phyloP scores from a whole-genome alignment of 2,797 vertebrate genomes.

The Urosaurus nigricauda region DNA sequence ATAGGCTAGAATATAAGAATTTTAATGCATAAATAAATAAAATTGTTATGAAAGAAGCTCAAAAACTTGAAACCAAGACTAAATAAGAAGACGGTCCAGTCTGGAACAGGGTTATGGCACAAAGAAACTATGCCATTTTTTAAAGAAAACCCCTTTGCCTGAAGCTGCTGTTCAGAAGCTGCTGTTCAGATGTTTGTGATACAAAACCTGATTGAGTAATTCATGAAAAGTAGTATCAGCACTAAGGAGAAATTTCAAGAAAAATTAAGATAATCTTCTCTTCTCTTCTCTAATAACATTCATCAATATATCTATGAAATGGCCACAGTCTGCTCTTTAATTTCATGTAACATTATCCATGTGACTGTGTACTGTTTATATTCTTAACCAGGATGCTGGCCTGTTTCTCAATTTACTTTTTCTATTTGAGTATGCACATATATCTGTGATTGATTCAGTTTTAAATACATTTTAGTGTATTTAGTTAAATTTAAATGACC shows the following conservation, averaged over 20 bases:
- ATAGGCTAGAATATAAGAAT: too few species aligned
- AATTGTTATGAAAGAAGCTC: background rate
- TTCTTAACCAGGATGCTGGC: background rate
- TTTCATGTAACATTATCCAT: too few species aligned
- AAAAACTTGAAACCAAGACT: background rate
- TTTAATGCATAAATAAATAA: too few species aligned
- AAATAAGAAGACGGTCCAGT: too few species aligned
- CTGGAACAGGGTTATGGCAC: background rate
- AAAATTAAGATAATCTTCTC: too few species aligned
- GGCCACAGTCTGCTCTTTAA: too few species aligned
- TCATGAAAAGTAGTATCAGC: too few species aligned
- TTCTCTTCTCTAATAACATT: too few species aligned
- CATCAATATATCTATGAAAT: too few species aligned
- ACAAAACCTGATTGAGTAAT: too few species aligned
- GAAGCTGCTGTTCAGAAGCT: background rate
- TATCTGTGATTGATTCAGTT: background rate
- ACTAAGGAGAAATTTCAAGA: too few species aligned
- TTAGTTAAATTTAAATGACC: background rate
- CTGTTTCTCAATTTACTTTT: background rate
- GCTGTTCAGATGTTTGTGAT: background rate
- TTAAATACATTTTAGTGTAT: background rate
- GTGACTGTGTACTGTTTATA: background rate
- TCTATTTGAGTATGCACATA: background rate
- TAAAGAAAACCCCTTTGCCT: background rate
- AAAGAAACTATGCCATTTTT: background rate